Base-by-base conservation (phyloP, 2,888 invertebrate species). In the Achlya flavicornis region DNA sequence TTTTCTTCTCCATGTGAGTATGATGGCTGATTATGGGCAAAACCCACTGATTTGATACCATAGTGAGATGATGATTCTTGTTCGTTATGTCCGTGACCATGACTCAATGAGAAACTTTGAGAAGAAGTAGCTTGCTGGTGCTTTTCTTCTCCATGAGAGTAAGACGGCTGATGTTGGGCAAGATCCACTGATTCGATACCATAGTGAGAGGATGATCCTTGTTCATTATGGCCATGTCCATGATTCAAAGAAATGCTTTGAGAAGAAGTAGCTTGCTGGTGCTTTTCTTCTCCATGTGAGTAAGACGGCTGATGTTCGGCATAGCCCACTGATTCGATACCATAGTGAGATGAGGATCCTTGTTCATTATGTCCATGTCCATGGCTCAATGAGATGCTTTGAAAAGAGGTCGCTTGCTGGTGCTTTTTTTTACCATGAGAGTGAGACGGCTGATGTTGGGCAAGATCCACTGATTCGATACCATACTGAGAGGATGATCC, bases 121-220 rank as follows among this genome's bases (percentile, higher is more conserved):
- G 78, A 78, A 2, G 76, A 77, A 64, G 67, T 73, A 0, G 71
- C 74, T 84, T 84, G 61, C 81, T 77, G 61, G 86, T 93, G 58
- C 83, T 89, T 53, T 53, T 19, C 19, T 53, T 19, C 16, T 10
- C 19, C 53, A 53, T 53, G 10, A 19, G 53, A 53, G 19, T 53
- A 19, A 16, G 53, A 53, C 8, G 7, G 53, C 19, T 53, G 53
- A 16, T 48, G 48, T 16, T 48, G 16, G 16, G 16, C 11, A n/a
- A 10, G 8, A 4, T 2, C 16, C 8, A 48, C 16, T 48, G n/a
- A 16, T 48, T 48, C 16, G 48, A 7, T 48, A 41, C 57, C 19
- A 41, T 41, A 32, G 26, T 53, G 33, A 41, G 61, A 53, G 6
- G 63, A 16, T 8, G 48, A 16, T 48, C 16, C 16, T 0, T 48